phyloP scores from a whole-genome alignment of 2,797 vertebrate genomes.

The Pipistrellus nathusii region DNA sequence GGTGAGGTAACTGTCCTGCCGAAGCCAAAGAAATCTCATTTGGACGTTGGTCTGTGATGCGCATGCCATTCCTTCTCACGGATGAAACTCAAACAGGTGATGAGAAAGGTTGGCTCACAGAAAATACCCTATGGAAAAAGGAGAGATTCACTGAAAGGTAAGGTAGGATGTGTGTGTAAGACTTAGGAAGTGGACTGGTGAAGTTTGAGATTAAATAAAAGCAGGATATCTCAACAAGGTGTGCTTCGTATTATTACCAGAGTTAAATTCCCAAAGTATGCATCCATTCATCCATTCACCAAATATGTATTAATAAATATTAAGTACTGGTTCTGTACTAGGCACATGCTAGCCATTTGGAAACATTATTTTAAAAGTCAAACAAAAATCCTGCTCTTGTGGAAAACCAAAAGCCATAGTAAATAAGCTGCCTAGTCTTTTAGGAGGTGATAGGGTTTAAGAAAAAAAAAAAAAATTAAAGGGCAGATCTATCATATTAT shows the following conservation, averaged over 20 bases:
- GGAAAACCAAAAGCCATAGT: background rate
- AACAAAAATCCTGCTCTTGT: background rate
- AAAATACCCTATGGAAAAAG: background rate
- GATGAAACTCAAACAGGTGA: background rate
- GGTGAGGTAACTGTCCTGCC: background rate
- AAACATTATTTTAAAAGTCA: background rate
- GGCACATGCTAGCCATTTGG: background rate
- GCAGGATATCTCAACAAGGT: background rate
- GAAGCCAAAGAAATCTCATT: background rate
- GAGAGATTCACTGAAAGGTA: background rate
- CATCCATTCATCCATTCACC: background rate
- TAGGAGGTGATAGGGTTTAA: background rate
- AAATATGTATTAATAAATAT: background rate
- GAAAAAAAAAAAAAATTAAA: background rate
- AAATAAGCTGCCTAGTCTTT: background rate
- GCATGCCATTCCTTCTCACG: background rate
- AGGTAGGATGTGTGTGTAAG: background rate
- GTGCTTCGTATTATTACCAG: background rate
- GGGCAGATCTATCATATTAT: background rate
- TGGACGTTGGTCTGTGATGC: background rate
- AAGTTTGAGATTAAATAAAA: background rate
- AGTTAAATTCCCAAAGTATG: background rate
- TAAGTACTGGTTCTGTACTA: background rate
- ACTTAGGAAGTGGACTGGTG: background rate
- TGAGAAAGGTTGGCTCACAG: background rate